Evolutionary conservation across 35 echinoderm and acorn worm species (phyloP).

Genomic region (Eucidaris tribuloides): DNA sequence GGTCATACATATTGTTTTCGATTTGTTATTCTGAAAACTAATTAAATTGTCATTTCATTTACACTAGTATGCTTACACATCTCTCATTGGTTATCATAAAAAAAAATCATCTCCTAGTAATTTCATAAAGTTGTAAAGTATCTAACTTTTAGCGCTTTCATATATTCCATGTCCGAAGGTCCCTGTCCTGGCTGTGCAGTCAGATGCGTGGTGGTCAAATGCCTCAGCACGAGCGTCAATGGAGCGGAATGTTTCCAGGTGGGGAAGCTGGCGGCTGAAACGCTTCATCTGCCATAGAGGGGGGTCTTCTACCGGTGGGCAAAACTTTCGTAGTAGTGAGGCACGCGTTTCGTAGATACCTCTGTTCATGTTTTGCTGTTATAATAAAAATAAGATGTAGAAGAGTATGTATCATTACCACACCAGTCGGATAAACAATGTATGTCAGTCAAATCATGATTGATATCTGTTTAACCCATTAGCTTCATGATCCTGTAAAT

Average conservation of each 20-base stretch:
- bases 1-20: no score
- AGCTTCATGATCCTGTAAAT: no score
- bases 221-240: conserved; percentile 42
- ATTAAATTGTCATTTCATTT: no score
- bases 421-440: no score
- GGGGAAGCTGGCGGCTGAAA: conserved; percentile 67
- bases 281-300: conserved; percentile 97
- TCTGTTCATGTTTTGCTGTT: conserved; percentile 84
- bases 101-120: no score
- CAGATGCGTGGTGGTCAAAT: conserved; percentile 76
- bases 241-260: conserved; percentile 94
- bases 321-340: conserved; percentile 84
- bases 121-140: no score
- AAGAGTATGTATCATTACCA: not conserved
- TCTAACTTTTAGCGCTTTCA: conserved; percentile 89
- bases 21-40: no score
- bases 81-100: no score
- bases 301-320: conserved; percentile 81
- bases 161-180: conserved; percentile 96
- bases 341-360: conserved; percentile 97
- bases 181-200: conserved; percentile 93
- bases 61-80: no score
- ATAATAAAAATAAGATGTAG: not conserved
- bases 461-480: no score
- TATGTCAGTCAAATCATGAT: no score